phyloP scores from a whole-genome alignment of 2,888 invertebrate species.

The Capitulum mitella region DNA sequence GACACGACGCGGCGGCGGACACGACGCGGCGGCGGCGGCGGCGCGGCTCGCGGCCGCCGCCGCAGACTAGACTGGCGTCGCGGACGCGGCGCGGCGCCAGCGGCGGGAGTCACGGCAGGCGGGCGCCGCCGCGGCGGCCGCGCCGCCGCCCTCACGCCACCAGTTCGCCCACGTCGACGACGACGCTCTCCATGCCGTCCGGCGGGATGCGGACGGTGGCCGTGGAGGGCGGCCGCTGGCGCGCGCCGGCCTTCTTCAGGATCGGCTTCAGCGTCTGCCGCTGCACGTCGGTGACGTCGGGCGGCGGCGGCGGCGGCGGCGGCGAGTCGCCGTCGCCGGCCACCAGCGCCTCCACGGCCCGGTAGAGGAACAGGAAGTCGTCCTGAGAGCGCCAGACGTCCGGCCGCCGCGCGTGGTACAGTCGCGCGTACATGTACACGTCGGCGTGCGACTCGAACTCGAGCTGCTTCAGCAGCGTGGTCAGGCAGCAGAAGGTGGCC shows the following conservation, averaged over 20 bases:
- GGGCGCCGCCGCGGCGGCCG: background rate
- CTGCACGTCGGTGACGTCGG: conserved; percentile 18
- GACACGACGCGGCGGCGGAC: background rate
- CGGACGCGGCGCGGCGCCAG: background rate
- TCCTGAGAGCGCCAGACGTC: conserved; percentile 64
- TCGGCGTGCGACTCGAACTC: conserved; percentile 69
- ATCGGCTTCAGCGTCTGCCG: conserved; percentile 24
- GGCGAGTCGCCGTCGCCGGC: conserved; percentile 31
- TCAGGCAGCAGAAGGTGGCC: conserved; percentile 76
- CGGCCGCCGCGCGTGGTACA: conserved; percentile 77
- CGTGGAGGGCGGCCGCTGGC: background rate
- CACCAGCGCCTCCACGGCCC: conserved; percentile 52
- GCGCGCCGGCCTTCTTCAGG: conserved; percentile 3
- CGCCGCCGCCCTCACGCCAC: conserved; percentile 4
- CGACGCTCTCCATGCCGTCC: conserved; percentile 34
- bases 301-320: background rate
- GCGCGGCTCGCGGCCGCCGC: background rate
- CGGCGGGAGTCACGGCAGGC: background rate
- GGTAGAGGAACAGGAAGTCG: conserved; percentile 63
- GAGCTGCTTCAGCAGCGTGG: conserved; percentile 67
- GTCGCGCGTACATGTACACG: conserved; percentile 81
- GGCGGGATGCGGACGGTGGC: conserved; percentile 34
- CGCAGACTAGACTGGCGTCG: background rate
- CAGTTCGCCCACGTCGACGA: conserved; percentile 2
- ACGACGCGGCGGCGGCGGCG: background rate